Evolutionary conservation across 2,113 vertebrate species (phyloP).

Genomic region (Otocyon megalotis): DNA sequence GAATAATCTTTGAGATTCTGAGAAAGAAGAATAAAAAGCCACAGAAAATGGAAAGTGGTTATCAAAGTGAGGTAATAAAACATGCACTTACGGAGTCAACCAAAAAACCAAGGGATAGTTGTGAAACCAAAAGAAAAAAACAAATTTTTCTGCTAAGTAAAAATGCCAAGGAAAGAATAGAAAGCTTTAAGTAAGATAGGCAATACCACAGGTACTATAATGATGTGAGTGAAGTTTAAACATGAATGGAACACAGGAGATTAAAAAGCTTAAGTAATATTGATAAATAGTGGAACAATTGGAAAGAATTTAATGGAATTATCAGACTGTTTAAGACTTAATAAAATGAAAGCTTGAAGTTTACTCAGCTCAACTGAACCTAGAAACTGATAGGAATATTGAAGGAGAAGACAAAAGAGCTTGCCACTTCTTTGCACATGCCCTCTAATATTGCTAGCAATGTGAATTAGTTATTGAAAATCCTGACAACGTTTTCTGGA

Average conservation of each 20-base stretch:
- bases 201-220: neutral
- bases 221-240: conserved; percentile 50
- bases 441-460: conserved; percentile 2
- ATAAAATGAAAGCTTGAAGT: conserved; percentile 68
- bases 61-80: conserved; percentile 57
- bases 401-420: neutral
- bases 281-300: conserved; percentile 43
- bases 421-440: neutral
- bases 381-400: conserved; percentile 51
- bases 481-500: conserved; percentile 28
- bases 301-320: conserved; percentile 49
- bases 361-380: conserved; percentile 59
- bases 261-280: conserved; percentile 42
- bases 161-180: conserved; percentile 58
- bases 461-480: conserved; percentile 22
- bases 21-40: conserved; percentile 60
- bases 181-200: conserved; percentile 52
- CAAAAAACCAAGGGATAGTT: conserved; percentile 49
- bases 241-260: conserved; percentile 48
- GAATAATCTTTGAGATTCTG: conserved; percentile 21
- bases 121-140: conserved; percentile 50
- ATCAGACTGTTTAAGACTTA: conserved; percentile 61
- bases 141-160: conserved; percentile 55
- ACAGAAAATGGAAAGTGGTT: conserved; percentile 69
- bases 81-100: conserved; percentile 38